These are phyloP conservation scores for Pantherophis vulpinus DNA, from an alignment of 2,797 vertebrate genomes.

Conservation along the genomic window DNA sequence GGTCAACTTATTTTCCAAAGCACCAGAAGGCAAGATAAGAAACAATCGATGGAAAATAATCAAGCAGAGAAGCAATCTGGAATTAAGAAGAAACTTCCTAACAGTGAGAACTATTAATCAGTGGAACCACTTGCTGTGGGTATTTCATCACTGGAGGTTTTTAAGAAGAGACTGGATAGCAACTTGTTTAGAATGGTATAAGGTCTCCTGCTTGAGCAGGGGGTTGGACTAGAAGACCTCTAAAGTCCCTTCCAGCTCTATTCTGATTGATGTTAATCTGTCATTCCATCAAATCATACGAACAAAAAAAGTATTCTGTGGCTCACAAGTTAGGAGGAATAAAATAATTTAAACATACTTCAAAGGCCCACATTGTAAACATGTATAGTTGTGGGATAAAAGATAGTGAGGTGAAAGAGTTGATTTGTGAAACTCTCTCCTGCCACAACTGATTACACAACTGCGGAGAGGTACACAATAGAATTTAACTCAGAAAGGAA, in stretches of 20 bases:
- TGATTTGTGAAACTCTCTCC: constrained; percentile 49
- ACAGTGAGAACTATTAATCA: background rate
- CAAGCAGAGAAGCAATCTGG: background rate
- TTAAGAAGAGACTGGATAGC: background rate
- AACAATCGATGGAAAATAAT: background rate
- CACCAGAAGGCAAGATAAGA: background rate
- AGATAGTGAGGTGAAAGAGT: background rate
- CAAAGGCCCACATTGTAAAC: background rate
- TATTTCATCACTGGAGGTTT: background rate
- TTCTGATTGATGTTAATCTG: background rate
- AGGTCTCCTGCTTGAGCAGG: background rate
- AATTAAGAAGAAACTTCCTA: background rate
- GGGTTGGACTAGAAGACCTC: background rate
- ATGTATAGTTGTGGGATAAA: background rate
- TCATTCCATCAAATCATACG: background rate
- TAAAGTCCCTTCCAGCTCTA: background rate
- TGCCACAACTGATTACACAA: constrained; percentile 50
- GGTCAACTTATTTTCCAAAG: background rate
- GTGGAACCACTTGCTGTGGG: background rate
- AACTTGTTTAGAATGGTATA: background rate
- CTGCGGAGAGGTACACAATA: constrained; percentile 48
- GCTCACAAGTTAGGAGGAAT: background rate
- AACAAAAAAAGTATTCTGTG: background rate
- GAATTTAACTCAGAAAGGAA: constrained; percentile 49
- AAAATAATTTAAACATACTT: background rate